Evolutionary conservation across 2,113 vertebrate genomes (phyloP), one percentile per base, ranked within the genome.

Genomic region (Willisornis vidua): DNA sequence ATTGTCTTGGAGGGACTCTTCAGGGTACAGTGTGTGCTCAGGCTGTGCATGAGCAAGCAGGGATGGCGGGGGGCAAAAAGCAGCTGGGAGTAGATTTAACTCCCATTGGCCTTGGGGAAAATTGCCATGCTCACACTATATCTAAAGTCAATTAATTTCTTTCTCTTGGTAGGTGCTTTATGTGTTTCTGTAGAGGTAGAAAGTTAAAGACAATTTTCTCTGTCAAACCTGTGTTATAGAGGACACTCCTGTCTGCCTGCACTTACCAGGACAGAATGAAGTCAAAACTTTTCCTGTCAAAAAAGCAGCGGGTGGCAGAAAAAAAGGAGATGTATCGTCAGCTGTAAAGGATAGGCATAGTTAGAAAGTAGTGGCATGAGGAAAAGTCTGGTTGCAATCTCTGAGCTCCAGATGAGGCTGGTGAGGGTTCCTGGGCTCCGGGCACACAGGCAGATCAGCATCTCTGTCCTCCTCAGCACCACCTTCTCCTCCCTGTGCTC

Each of bases 161-260:
- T 75, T 84, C 39, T 57, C 57, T 61, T 70, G 67, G n/a, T 75
- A 26, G 61, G 26, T 8, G 10, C 49, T 88, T 41, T 68, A 1
- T 65, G 35, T 70, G 39, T 74, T 84, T 84, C 76, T 81, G 7
- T 46, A 81, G 48, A 71, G 48, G 41, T 3, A 46, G 31, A 87
- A 88, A 96, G 96, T 96, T 90, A 83, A 95, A 70, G 72, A 48
- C 89, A 7, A 73, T 91, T 90, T 89, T 77, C 63, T 33, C 52
- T 71, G 35, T 11, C 37, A 9, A 39, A 26, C 43, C 39, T 67
- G 19, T 1, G 15, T 67, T 89, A 58, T 62, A 71, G 66, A 68
- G 26, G 45, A 23, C 54, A 39, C 80, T 93, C 23, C 62, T 67
- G 9, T 33, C 54, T 80, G 73, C 41, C 63, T 73, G 61, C 55